phyloP scores from a whole-genome alignment of 35 echinoderm and acorn worm species.

The Ptychodera flava region DNA sequence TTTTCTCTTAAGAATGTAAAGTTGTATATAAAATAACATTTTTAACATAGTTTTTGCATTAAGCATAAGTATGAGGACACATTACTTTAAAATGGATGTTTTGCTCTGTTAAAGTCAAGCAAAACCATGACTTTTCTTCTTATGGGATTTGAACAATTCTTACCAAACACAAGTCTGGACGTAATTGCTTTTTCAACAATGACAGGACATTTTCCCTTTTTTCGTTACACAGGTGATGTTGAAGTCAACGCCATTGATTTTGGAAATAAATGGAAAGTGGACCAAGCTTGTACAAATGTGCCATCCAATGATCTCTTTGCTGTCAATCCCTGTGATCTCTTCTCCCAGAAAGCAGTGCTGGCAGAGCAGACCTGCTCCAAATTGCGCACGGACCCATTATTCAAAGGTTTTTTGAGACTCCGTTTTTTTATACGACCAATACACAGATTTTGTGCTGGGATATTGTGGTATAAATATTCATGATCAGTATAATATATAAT shows the following conservation, averaged over 20 bases:
- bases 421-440: background rate
- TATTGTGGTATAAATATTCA: background rate
- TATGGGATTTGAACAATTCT: background rate
- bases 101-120: too few relatives aligned
- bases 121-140: background rate
- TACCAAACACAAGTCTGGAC: background rate
- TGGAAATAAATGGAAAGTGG: conserved; percentile 82
- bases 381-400: conserved; percentile 22
- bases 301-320: background rate
- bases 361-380: conserved; percentile 30
- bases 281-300: conserved; percentile 44
- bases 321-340: conserved; percentile 41
- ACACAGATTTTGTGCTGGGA: background rate
- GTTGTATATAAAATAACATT: too few relatives aligned
- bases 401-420: conserved; percentile 24
- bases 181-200: background rate
- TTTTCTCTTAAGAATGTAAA: too few relatives aligned
- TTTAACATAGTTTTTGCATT: too few relatives aligned
- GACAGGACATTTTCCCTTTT: background rate
- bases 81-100: too few relatives aligned
- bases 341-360: conserved; percentile 38
- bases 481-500: background rate
- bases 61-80: too few relatives aligned
- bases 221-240: conserved; percentile 46
- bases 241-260: conserved; percentile 52